A percentile compares a stretch with the other conserved stretches of the same genome.
These are phyloP conservation scores for Anguilla megastoma DNA, from an alignment of 2,797 vertebrate species.

Conservation along the genomic window DNA sequence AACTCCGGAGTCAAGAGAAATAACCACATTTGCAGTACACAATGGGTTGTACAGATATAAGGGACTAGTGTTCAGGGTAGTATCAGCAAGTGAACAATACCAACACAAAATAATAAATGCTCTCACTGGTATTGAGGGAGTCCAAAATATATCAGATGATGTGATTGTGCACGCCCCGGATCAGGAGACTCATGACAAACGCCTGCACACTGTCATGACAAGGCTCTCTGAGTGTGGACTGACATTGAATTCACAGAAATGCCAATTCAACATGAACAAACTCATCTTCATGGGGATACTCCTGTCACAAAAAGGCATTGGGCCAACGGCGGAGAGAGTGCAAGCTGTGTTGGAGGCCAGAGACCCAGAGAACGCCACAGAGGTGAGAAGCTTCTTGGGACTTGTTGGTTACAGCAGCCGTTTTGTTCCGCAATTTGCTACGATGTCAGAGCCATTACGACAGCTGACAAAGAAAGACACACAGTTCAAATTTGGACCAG, in stretches of 20 bases:
- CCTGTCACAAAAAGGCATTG: constrained; percentile 36
- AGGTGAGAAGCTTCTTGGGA: constrained; percentile 32
- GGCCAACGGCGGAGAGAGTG: constrained; percentile 38
- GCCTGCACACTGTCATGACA: constrained; percentile 28
- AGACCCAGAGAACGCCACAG: constrained; percentile 27
- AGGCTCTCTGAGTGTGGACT: constrained; percentile 26
- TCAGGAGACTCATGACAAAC: constrained; percentile 27
- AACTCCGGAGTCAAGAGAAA: constrained; percentile 30
- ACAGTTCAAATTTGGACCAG: constrained; percentile 29
- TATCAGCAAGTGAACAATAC: constrained; percentile 36
- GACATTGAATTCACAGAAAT: constrained; percentile 40
- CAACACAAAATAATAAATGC: constrained; percentile 38
- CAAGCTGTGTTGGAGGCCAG: constrained; percentile 21
- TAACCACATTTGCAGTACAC: no score
- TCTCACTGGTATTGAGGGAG: constrained; percentile 30
- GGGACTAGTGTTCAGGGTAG: constrained; percentile 38
- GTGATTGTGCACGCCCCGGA: background rate
- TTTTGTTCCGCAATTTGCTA: constrained; percentile 37
- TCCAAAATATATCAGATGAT: constrained; percentile 26
- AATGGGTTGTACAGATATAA: constrained; percentile 31
- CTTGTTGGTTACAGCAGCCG: constrained; percentile 19
- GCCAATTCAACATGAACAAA: constrained; percentile 44
- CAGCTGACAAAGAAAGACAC: constrained; percentile 25
- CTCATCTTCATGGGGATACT: constrained; percentile 43
- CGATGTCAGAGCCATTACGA: constrained; percentile 33